Conservation (phyloP, 1,140 invertebrate species). For the Magallana ariakensis region DNA sequence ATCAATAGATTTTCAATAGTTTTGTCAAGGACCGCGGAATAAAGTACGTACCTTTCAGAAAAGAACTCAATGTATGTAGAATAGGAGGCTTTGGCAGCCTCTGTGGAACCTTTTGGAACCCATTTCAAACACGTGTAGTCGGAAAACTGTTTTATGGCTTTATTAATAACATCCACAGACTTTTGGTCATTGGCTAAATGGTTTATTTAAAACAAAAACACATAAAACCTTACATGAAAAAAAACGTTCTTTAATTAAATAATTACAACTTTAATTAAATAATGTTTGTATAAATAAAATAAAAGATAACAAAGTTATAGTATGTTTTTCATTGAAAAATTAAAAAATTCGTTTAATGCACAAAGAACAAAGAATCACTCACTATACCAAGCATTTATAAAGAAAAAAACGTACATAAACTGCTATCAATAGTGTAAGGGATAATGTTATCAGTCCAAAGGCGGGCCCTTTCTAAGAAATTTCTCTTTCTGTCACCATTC, state of each 20-base stretch:
- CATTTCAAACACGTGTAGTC: slow-evolving; percentile 9
- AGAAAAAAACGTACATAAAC: background rate
- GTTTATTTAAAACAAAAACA: background rate
- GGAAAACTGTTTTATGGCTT: background rate
- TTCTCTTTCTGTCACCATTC: background rate
- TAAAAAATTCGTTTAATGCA: background rate
- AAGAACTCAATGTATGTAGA: background rate
- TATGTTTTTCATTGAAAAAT: too few relatives aligned
- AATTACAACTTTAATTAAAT: background rate
- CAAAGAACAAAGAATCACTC: background rate
- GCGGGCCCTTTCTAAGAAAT: background rate
- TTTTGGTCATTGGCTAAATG: background rate
- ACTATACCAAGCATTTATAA: background rate
- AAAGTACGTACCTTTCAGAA: background rate
- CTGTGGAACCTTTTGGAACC: background rate
- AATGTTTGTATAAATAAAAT: background rate
- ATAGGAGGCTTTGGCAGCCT: background rate
- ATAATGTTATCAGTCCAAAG: slow-evolving; percentile 4
- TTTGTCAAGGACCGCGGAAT: background rate
- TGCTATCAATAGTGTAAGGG: background rate
- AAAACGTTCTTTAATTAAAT: background rate
- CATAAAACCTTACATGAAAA: background rate
- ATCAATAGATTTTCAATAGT: too few relatives aligned
- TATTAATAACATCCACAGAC: background rate
- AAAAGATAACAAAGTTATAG: background rate